Evolutionary conservation across 2,888 invertebrate genomes (phyloP).

Genomic region (Leucania comma): DNA sequence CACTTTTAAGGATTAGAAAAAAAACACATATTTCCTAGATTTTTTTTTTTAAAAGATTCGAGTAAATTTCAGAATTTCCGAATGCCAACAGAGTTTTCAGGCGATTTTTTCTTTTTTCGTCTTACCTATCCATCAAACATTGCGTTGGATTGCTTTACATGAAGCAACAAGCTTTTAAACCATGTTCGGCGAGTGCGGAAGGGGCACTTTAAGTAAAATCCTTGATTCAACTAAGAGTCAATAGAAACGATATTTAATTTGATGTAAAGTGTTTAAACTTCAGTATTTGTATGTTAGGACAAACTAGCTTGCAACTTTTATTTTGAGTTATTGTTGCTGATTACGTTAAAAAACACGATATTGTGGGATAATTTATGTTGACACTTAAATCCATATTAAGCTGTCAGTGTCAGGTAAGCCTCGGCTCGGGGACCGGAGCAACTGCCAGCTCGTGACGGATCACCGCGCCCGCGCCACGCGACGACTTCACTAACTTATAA

Average conservation of each 20-base stretch:
- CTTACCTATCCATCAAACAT: no score
- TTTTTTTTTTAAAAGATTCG: no score
- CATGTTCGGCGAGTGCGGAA: no score
- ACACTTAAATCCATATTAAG: slow-evolving; percentile 27
- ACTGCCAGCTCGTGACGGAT: slow-evolving; percentile 39
- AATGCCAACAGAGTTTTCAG: no score
- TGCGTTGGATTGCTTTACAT: no score
- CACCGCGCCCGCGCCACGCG: neutral
- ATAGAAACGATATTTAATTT: neutral
- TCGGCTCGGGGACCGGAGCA: neutral
- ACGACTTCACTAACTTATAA: slow-evolving; percentile 23
- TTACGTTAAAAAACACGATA: neutral
- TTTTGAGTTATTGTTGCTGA: neutral
- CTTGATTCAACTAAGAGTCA: neutral
- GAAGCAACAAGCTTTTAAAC: no score
- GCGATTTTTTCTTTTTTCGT: no score
- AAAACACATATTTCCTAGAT: no score
- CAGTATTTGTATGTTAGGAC: neutral
- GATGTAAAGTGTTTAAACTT: neutral
- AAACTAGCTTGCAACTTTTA: neutral
- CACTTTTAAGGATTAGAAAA: no score
- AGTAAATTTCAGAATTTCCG: no score
- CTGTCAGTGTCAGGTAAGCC: slow-evolving; percentile 8
- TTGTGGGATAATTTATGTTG: slow-evolving; percentile 8
- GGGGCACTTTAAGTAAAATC: no score